Conservation (phyloP, 2,797 vertebrate species). For the Pangasius mekongensis region DNA sequence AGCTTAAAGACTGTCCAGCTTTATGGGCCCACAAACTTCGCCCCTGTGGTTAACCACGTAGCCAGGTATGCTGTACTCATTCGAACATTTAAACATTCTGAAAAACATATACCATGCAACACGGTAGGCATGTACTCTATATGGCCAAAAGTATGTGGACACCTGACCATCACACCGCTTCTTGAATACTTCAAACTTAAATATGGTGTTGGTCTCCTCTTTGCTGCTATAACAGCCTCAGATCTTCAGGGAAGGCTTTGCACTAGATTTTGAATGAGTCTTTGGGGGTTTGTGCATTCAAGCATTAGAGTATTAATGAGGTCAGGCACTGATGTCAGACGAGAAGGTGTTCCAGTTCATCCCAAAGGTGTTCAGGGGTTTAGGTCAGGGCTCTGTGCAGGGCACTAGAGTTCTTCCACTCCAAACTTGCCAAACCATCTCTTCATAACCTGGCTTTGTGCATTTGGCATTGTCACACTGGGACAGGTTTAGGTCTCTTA, state of each 20-base stretch:
- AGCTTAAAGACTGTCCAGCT: slow-evolving; percentile 94
- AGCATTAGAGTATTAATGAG: not conserved
- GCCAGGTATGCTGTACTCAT: slow-evolving; percentile 80
- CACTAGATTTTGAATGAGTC: not conserved
- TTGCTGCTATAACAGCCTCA: not conserved
- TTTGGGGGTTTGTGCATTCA: not conserved
- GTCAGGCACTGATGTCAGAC: not conserved
- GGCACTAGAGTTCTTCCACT: not conserved
- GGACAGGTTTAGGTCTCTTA: not conserved
- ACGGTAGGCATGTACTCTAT: not conserved
- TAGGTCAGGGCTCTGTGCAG: not conserved
- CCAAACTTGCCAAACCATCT: not conserved
- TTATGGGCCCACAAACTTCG: slow-evolving; percentile 94
- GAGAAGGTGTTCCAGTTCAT: not conserved
- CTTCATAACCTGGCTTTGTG: not conserved
- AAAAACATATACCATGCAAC: not conserved
- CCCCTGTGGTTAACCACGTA: slow-evolving; percentile 92
- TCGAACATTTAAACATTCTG: not conserved
- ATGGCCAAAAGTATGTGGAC: not conserved
- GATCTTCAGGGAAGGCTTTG: not conserved
- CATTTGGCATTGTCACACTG: not conserved
- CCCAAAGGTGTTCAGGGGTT: not conserved
- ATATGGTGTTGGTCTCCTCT: not conserved
- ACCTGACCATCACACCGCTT: not conserved
- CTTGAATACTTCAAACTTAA: not conserved